Evolutionary conservation across 37 sponge, comb jelly and placozoan genomes (phyloP).

Genomic region (Theonella swinhoei): DNA sequence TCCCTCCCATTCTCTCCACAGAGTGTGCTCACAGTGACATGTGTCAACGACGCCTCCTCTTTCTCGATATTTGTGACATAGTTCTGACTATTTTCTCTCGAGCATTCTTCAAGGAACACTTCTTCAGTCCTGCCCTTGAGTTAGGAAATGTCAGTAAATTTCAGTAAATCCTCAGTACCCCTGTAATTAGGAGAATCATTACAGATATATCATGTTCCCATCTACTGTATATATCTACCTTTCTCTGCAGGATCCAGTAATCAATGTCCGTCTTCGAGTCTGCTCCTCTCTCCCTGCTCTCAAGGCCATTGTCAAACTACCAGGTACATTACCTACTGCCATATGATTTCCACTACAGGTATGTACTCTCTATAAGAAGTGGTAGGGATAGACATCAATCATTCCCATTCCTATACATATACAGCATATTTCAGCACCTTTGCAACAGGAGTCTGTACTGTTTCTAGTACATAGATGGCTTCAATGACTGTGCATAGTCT

Average conservation of each 20-base stretch:
- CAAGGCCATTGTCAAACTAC: conserved; percentile 68
- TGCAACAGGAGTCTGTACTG: too few relatives aligned
- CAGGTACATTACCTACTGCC: too few relatives aligned
- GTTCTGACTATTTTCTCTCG: conserved; percentile 72
- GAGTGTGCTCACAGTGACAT: conserved; percentile 60
- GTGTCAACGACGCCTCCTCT: conserved; percentile 59
- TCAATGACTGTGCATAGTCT: too few relatives aligned
- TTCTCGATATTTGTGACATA: conserved; percentile 62
- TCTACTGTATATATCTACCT: too few relatives aligned
- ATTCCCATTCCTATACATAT: too few relatives aligned
- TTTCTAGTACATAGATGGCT: too few relatives aligned
- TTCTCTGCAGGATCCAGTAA: conserved; percentile 59
- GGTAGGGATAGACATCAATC: too few relatives aligned
- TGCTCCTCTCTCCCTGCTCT: conserved; percentile 62
- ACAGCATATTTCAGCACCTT: too few relatives aligned
- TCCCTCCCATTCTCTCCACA: conserved; percentile 1
- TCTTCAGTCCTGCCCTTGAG: conserved; percentile 50
- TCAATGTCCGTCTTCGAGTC: conserved; percentile 55
- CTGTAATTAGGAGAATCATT: neutral
- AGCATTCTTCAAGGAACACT: conserved; percentile 76
- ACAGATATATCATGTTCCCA: too few relatives aligned
- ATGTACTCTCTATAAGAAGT: neutral
- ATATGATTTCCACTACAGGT: neutral
- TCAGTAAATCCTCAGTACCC: neutral
- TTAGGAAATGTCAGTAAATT: conserved; percentile 42